A percentile compares a stretch with the other conserved stretches of the same genome.
Evolutionary conservation across 1,140 invertebrate species (phyloP).

Genomic region (Metaphire vulgaris): DNA sequence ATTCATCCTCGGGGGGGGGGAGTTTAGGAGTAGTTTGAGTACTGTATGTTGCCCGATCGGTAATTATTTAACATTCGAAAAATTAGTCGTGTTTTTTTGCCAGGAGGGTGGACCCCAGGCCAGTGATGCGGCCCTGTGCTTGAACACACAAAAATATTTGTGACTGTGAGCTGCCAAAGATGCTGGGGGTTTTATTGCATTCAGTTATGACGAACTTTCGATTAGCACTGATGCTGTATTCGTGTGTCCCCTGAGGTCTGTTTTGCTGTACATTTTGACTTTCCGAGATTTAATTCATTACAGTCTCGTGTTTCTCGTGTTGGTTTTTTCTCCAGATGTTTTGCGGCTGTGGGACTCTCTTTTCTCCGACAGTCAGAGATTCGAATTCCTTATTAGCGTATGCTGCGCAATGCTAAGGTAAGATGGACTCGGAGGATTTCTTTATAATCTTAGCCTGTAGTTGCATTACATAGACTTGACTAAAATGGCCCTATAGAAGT

Average conservation of each 20-base stretch:
- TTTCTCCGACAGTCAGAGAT: constrained; percentile 79
- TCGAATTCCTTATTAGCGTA: constrained; percentile 80
- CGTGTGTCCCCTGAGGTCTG: neutral
- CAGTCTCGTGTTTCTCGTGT: neutral
- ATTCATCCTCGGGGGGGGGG: too few relatives aligned
- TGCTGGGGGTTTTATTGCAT: neutral
- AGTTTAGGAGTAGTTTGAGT: neutral
- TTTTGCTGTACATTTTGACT: neutral
- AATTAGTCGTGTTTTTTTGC: too few relatives aligned
- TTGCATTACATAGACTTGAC: too few relatives aligned
- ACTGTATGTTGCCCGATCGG: neutral
- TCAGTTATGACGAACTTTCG: neutral
- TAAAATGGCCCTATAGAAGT: too few relatives aligned
- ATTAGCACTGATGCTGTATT: neutral
- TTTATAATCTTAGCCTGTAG: neutral
- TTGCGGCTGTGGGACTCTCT: constrained; percentile 92
- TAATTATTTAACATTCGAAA: too few relatives aligned
- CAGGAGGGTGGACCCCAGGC: too few relatives aligned
- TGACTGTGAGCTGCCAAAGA: neutral
- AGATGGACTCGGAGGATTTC: constrained; percentile 46
- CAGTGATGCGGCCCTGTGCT: too few relatives aligned
- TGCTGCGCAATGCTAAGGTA: constrained; percentile 95
- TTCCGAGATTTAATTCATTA: neutral
- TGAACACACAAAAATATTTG: too few relatives aligned
- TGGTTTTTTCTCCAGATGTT: constrained; percentile 61